These are phyloP conservation scores for Drosophila heteroneura DNA, from an alignment of 2,888 invertebrate genomes.

Conservation along the genomic window DNA sequence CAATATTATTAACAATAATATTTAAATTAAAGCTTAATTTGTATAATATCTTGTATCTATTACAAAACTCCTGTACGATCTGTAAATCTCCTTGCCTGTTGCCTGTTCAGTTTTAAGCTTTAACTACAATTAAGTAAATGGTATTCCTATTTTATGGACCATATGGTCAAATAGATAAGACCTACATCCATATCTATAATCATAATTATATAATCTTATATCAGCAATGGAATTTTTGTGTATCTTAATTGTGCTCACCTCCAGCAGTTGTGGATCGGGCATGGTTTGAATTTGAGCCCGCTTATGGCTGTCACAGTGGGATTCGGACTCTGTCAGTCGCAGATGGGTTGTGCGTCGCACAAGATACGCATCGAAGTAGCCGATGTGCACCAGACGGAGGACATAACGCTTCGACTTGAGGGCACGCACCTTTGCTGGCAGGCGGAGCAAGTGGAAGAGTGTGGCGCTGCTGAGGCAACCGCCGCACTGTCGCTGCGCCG, in stretches of 20 bases:
- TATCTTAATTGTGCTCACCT: constrained; percentile 85
- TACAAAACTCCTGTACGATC: not conserved
- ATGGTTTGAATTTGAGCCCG: constrained; percentile 15
- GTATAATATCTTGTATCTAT: not conserved
- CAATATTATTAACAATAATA: not conserved
- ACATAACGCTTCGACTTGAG: constrained; percentile 87
- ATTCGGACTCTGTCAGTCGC: constrained; percentile 86
- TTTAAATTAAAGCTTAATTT: not conserved
- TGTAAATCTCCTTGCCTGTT: too few species aligned
- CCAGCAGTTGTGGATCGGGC: constrained; percentile 91
- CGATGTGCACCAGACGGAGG: constrained; percentile 91
- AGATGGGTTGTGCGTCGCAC: constrained; percentile 90
- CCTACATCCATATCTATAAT: not conserved
- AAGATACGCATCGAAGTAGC: constrained; percentile 91
- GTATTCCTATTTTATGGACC: not conserved
- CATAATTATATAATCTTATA: not conserved
- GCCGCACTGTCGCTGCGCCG: constrained; percentile 91
- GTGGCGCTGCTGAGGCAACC: constrained; percentile 87
- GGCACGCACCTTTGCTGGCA: constrained; percentile 86
- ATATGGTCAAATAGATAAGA: not conserved
- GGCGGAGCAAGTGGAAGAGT: constrained; percentile 64
- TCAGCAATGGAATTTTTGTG: not conserved
- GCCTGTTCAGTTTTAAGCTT: not conserved
- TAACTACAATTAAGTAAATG: not conserved
- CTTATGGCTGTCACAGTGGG: constrained; percentile 19